Conservation (phyloP, 2,113 vertebrate genomes). For the Syngnathus scovelli region DNA sequence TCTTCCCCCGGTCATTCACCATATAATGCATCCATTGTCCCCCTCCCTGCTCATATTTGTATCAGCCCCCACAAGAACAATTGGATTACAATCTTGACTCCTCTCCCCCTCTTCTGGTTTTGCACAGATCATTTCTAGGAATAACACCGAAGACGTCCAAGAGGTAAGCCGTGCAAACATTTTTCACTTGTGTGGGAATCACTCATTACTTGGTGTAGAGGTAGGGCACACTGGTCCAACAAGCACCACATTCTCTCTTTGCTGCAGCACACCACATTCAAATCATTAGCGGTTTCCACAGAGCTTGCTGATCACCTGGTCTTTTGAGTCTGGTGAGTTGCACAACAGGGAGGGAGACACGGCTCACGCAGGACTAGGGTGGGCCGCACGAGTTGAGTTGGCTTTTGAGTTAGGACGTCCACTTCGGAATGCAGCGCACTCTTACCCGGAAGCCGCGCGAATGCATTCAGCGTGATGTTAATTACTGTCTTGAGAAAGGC, state of each 20-base stretch:
- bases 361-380: too few species aligned
- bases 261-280: too few species aligned
- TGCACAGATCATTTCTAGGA: conserved; percentile 91
- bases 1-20: conserved; percentile 24
- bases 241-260: too few species aligned
- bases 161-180: conserved; percentile 77
- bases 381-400: not conserved
- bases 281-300: too few species aligned
- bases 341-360: too few species aligned
- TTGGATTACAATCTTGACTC: not conserved
- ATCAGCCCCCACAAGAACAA: not conserved
- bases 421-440: conserved; percentile 19
- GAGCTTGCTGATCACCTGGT: too few species aligned
- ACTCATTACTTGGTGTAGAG: not conserved
- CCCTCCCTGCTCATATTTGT: conserved; percentile 8
- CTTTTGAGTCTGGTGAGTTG: too few species aligned
- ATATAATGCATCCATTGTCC: conserved; percentile 54
- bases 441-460: conserved; percentile 25
- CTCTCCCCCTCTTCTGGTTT: conserved; percentile 45
- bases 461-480: conserved; percentile 57
- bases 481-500: conserved; percentile 44
- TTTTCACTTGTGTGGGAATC: not conserved
- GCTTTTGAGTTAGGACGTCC: not conserved
- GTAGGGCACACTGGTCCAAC: too few species aligned
- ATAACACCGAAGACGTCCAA: conserved; percentile 93